Evolutionary conservation across 2,888 invertebrate genomes (phyloP), one percentile per base, ranked within the genome.

Genomic region (Phorcus lineatus): DNA sequence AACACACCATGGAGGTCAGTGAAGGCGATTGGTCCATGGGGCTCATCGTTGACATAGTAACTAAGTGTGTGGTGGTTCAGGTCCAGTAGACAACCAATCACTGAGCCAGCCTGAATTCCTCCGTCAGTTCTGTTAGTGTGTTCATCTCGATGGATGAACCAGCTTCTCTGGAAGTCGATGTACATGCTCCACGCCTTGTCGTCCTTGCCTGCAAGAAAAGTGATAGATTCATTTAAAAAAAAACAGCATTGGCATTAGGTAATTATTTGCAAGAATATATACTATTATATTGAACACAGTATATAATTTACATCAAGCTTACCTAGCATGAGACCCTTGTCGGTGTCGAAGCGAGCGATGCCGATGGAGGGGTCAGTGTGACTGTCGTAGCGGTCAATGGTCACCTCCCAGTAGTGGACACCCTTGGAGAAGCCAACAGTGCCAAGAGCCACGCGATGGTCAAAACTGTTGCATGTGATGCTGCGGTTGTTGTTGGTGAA

Each of bases 181-280:
- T 98, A 98, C 97, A 99, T 99, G 90, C 98, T 97, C 97, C 99
- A 99, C 55, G 98, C 98, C 90, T 98, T 96, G 91, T 98, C 97
- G 94, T 99, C 99, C 94, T 98, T 99, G 77, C 99, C 99, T 99
- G 93, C 6, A 93, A 93, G 87, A 74, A 47, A 47, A 36, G 7
- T 36, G 36, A 4, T 36, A 36, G n/a, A n/a, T n/a, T n/a, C n/a
- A n/a, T n/a, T n/a, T n/a, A n/a, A n/a, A n/a, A n/a, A n/a, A n/a
- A n/a, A n/a, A n/a, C n/a, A n/a, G 36, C 2, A 36, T 36, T 36
- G 36, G 36, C 36, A 36, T 36, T 36, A 2, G 7, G 36, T 36
- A 36, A 36, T 4, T 36, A 4, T 7, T 4, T 36, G 36, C 36
- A 36, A 36, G 7, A 36, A 36, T 36, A 4, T 36, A 36, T 36